A percentile compares a stretch with the other conserved stretches of the same genome.
These are phyloP conservation scores for Pelusios castaneus DNA, from an alignment of 2,113 vertebrate genomes.

Conservation along the genomic window DNA sequence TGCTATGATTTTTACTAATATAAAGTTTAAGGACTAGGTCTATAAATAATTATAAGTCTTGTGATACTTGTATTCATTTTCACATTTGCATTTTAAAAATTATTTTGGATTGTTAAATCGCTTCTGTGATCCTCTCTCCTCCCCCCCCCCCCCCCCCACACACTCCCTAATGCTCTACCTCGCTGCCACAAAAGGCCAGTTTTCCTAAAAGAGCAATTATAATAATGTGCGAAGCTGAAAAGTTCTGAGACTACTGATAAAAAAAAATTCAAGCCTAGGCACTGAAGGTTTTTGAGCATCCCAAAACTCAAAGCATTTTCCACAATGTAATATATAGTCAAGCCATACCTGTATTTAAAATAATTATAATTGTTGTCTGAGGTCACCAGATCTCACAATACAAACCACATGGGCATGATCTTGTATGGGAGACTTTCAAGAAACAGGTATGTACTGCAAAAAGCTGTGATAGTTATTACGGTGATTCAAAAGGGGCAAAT, in stretches of 20 bases:
- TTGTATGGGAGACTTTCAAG: not conserved
- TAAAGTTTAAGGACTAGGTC: not conserved
- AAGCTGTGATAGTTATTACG: conserved; percentile 32
- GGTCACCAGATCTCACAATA: not conserved
- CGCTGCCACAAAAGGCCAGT: not conserved
- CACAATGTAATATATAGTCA: not conserved
- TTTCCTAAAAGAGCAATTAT: not conserved
- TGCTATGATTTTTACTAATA: not conserved
- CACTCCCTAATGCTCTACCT: not conserved
- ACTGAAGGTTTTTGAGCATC: not conserved
- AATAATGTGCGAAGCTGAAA: not conserved
- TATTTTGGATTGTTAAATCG: not conserved
- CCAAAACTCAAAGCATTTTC: not conserved
- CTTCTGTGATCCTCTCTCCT: not conserved
- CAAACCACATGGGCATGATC: not conserved
- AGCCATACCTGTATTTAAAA: not conserved
- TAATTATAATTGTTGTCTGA: not conserved
- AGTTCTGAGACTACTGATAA: not conserved
- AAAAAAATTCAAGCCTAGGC: not conserved
- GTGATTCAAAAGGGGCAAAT: not conserved
- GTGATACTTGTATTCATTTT: not conserved
- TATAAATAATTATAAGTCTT: not conserved
- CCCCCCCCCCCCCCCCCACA: not conserved
- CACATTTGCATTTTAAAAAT: not conserved
- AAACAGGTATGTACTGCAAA: not conserved